Evolutionary conservation across 2,113 vertebrate genomes (phyloP), one percentile per base, ranked within the genome.

Genomic region (Odobenus rosmarus): DNA sequence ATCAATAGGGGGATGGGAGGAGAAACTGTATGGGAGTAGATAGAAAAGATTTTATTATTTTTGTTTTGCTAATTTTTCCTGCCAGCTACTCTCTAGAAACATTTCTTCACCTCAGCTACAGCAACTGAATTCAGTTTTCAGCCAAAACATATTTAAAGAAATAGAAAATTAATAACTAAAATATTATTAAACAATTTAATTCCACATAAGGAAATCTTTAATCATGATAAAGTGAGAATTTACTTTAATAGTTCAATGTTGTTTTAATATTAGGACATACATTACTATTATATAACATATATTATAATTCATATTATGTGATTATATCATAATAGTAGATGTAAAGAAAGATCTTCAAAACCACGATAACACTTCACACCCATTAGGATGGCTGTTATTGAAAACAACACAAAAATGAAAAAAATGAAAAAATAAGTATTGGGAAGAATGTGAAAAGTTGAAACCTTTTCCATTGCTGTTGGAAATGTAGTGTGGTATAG

Each of bases 31-130:
- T 33, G 14, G 51, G 53, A 83, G 26, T 9, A 57, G 64, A 39
- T 72, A 24, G 16, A 71, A 82, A 74, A 67, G 3, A 33, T 13
- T 36, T 36, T 26, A 24, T 57, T 10, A 31, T 64, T 80, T 26
- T 67, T 84, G 24, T 69, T 77, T 93, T 88, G 26, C 24, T 64
- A 51, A 36, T 59, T 88, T 92, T 96, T 92, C 62, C 33, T 84
- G 14, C 14, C 31, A 69, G 8, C 55, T 49, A 12, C 23, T 28
- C 36, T 82, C 39, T 9, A 96, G 31, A 88, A 46, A 92, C 15
- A 71, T 74, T 31, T 64, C n/a, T 55, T 67, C 11, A 76, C 59
- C 36, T 88, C 36, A 83, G 55, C 46, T 76, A 1, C 4, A 67
- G 13, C 3, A 57, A 13, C 3, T 71, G 13, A 51, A 24, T 88